A percentile compares a stretch with the other conserved stretches of the same genome.
phyloP scores from a whole-genome alignment of 2,113 vertebrate genomes.

The Andinoacara biseriatus region DNA sequence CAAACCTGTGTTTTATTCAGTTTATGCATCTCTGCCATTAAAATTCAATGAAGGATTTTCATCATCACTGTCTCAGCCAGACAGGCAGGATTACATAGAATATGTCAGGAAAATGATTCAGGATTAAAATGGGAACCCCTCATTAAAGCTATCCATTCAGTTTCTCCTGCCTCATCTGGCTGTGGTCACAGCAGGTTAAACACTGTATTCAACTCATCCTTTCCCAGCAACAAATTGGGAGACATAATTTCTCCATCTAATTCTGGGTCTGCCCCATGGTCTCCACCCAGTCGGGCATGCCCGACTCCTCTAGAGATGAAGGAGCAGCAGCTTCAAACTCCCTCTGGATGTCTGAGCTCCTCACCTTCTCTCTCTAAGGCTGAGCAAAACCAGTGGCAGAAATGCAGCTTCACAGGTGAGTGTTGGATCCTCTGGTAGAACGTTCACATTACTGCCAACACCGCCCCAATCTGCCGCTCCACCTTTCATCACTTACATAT shows the following conservation, averaged over 20 bases:
- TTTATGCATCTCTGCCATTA: not conserved
- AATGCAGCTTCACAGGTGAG: not conserved
- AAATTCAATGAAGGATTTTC: not conserved
- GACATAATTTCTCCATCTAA: no score
- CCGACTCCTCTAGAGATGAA: not conserved
- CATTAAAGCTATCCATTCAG: not conserved
- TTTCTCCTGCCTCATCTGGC: not conserved
- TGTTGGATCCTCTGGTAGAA: not conserved
- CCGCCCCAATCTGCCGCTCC: not conserved
- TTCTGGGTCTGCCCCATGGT: no score
- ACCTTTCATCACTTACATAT: not conserved
- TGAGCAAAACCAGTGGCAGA: not conserved
- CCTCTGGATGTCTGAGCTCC: not conserved
- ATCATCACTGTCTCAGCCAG: accelerated
- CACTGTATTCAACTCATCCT: no score
- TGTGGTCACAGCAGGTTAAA: not conserved
- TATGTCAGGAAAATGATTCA: no score
- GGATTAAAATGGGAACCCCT: not conserved
- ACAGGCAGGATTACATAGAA: not conserved
- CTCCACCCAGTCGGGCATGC: no score
- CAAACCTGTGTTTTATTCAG: no score
- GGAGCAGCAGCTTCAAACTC: not conserved
- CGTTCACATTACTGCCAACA: not conserved
- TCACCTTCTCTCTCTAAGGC: not conserved
- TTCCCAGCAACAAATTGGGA: no score